Evolutionary conservation across 2,113 vertebrate species (phyloP).

Genomic region (Leptocoma aspasia): DNA sequence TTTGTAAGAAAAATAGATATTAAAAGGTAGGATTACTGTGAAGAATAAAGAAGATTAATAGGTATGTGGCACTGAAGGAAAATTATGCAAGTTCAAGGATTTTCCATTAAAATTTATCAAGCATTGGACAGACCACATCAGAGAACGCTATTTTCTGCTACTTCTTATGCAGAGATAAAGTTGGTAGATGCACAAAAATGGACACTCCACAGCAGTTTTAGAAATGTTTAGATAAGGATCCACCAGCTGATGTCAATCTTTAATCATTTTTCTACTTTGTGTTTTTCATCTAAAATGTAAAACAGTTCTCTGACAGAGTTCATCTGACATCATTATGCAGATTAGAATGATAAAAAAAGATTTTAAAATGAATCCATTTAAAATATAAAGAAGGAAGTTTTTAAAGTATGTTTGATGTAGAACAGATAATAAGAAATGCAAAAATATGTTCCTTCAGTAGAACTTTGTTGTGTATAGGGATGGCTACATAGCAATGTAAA

Average conservation of each 20-base stretch:
- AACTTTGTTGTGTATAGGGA: background rate
- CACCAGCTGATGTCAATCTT: background rate
- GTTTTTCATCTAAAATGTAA: background rate
- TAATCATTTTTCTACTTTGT: background rate
- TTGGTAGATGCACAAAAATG: background rate
- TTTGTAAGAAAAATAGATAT: background rate
- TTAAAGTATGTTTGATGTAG: background rate
- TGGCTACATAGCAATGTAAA: background rate
- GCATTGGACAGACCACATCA: background rate
- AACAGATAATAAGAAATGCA: background rate
- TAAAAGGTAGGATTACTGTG: background rate
- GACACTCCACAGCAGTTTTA: background rate
- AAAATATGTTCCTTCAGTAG: background rate
- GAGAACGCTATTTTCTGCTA: background rate
- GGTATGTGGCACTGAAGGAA: background rate
- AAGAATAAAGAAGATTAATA: background rate
- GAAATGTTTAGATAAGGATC: background rate
- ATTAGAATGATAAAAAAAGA: background rate
- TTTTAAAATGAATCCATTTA: background rate
- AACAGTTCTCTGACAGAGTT: background rate
- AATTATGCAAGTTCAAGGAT: background rate
- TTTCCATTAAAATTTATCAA: background rate
- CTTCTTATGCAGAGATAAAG: background rate
- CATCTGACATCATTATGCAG: background rate
- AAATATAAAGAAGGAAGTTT: background rate